These are phyloP conservation scores for Andrena camellia DNA, from an alignment of 2,888 invertebrate genomes.

Conservation along the genomic window DNA sequence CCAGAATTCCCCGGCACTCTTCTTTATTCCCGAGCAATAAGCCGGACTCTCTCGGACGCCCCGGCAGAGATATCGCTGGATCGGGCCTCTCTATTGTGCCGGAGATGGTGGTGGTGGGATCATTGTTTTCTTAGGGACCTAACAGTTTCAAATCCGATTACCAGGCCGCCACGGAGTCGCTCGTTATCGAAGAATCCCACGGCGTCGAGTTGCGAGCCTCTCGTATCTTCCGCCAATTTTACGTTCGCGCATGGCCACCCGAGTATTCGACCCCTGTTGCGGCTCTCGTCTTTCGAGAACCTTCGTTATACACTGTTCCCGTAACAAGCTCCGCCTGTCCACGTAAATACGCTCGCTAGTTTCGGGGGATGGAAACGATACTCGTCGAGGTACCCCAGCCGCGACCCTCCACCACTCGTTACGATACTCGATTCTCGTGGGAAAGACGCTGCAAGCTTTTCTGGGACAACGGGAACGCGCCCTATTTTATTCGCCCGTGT, in stretches of 20 bases:
- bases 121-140: constrained; percentile 68
- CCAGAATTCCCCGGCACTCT: background rate
- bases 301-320: constrained; percentile 42
- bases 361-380: constrained; percentile 1
- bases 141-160: constrained; percentile 76
- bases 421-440: background rate
- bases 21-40: constrained; percentile 30
- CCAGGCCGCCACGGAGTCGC: constrained; percentile 60
- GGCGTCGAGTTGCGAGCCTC: constrained; percentile 20
- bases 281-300: constrained; percentile 23
- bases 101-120: constrained; percentile 43
- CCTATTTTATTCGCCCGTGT: background rate
- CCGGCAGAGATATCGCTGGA: constrained; percentile 16
- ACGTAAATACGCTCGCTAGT: constrained; percentile 21
- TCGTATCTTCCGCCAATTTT: constrained; percentile 46
- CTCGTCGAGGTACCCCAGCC: constrained; percentile 1
- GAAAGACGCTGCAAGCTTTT: background rate
- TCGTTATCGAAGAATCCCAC: constrained; percentile 69
- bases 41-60: constrained; percentile 1
- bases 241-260: constrained; percentile 26
- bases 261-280: constrained; percentile 28
- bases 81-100: constrained; percentile 34
- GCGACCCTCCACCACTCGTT: background rate
- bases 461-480: background rate
- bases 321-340: constrained; percentile 38